A percentile compares a stretch with the other conserved stretches of the same genome.
phyloP scores from a whole-genome alignment of 2,888 invertebrate species.

The Diaprepes abbreviatus region DNA sequence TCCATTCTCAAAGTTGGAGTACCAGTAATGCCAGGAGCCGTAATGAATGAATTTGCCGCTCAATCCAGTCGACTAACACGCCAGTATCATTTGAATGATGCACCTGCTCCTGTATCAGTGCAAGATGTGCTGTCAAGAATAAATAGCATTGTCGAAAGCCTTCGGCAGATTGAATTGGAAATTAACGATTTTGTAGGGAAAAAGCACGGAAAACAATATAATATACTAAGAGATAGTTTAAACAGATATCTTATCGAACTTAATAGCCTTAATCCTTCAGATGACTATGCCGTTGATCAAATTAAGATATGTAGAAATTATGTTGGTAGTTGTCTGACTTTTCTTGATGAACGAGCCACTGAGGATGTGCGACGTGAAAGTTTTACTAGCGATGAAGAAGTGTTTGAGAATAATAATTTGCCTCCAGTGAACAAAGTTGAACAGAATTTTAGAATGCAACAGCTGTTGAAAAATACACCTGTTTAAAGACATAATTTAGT shows the following conservation, averaged over 20 bases:
- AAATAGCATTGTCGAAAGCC: slow-evolving; percentile 46
- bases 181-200: slow-evolving; percentile 48
- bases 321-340: slow-evolving; percentile 53
- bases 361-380: slow-evolving; percentile 34
- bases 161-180: slow-evolving; percentile 52
- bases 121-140: slow-evolving; percentile 44
- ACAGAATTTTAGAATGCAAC: slow-evolving; percentile 44
- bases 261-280: slow-evolving; percentile 41
- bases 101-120: slow-evolving; percentile 5
- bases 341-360: slow-evolving; percentile 55
- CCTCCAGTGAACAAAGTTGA: slow-evolving; percentile 32
- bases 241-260: slow-evolving; percentile 46
- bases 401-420: slow-evolving; percentile 46
- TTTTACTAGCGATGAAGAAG: slow-evolving; percentile 48
- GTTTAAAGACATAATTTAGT: slow-evolving; percentile 44
- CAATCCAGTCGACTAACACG: slow-evolving; percentile 39
- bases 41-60: slow-evolving; percentile 50
- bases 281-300: slow-evolving; percentile 53
- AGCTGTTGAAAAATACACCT: slow-evolving; percentile 49
- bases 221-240: slow-evolving; percentile 50
- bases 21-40: slow-evolving; percentile 56
- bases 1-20: slow-evolving; percentile 56
- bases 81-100: slow-evolving; percentile 18
- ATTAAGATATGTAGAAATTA: slow-evolving; percentile 52
- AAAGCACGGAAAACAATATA: slow-evolving; percentile 54